Conservation (phyloP, 2,797 vertebrate species). For the Poecilia picta region DNA sequence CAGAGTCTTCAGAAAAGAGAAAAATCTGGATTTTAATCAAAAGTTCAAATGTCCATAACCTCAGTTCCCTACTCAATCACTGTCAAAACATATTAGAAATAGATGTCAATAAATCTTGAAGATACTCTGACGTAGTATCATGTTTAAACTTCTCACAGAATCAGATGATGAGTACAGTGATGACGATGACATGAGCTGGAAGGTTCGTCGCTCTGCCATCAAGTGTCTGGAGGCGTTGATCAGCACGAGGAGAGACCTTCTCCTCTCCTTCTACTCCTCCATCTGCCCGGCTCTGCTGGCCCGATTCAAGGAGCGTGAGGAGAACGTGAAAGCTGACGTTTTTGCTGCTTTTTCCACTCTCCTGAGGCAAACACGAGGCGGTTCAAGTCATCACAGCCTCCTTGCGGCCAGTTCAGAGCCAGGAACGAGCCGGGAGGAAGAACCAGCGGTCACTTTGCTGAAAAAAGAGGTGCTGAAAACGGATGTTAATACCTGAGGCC, state of each 20-base stretch:
- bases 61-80: neutral
- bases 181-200: conserved; percentile 97
- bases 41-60: neutral
- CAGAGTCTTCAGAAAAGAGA: neutral
- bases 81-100: neutral
- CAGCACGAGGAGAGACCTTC: conserved; percentile 84
- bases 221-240: conserved; percentile 92
- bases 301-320: conserved; percentile 93
- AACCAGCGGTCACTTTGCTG: conserved; percentile 81
- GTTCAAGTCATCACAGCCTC: conserved; percentile 61
- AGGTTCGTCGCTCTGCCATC: conserved; percentile 90
- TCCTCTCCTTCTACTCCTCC: conserved; percentile 87
- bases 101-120: neutral
- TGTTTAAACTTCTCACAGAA: conserved; percentile 70
- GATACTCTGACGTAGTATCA: neutral
- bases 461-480: conserved; percentile 84
- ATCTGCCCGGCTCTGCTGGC: conserved; percentile 86
- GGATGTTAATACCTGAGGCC: neutral
- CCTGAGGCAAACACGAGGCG: conserved; percentile 85
- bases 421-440: conserved; percentile 64
- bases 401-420: conserved; percentile 45
- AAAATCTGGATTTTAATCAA: neutral
- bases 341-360: conserved; percentile 87
- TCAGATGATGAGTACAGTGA: conserved; percentile 94
- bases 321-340: conserved; percentile 92